These are phyloP conservation scores for Sebastes steindachneri DNA, from an alignment of 2,797 vertebrate genomes.

Conservation along the genomic window DNA sequence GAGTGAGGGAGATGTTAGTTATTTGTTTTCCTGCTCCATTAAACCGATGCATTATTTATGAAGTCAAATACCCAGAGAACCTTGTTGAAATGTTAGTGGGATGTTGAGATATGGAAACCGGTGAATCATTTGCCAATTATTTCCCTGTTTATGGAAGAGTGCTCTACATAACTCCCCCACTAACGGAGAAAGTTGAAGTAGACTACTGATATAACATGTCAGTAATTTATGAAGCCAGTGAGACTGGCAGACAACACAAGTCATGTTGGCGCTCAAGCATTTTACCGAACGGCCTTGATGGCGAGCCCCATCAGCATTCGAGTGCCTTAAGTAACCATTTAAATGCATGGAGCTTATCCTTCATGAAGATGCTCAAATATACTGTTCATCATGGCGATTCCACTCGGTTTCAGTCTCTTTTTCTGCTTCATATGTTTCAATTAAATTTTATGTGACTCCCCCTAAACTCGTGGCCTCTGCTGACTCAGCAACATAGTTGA, in stretches of 20 bases:
- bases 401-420: constrained; percentile 33
- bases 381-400: constrained; percentile 44
- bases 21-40: constrained; percentile 84
- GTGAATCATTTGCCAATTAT: constrained; percentile 83
- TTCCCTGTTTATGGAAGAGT: constrained; percentile 78
- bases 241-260: constrained; percentile 67
- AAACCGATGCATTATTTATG: constrained; percentile 85
- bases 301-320: constrained; percentile 61
- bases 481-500: constrained; percentile 31
- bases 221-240: constrained; percentile 74
- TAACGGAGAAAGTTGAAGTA: constrained; percentile 68
- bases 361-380: constrained; percentile 66
- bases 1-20: constrained; percentile 77
- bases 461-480: constrained; percentile 36
- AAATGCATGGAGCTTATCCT: constrained; percentile 79
- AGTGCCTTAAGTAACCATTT: constrained; percentile 78
- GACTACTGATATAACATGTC: constrained; percentile 68
- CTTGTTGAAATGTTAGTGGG: constrained; percentile 76
- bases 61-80: constrained; percentile 76
- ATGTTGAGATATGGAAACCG: constrained; percentile 81
- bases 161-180: constrained; percentile 68
- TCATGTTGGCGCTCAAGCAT: constrained; percentile 58
- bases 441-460: constrained; percentile 52
- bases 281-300: constrained; percentile 63
- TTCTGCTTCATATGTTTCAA: constrained; percentile 53